Base-by-base conservation (phyloP, 1,140 invertebrate species). In the Diploscapter pachys region DNA sequence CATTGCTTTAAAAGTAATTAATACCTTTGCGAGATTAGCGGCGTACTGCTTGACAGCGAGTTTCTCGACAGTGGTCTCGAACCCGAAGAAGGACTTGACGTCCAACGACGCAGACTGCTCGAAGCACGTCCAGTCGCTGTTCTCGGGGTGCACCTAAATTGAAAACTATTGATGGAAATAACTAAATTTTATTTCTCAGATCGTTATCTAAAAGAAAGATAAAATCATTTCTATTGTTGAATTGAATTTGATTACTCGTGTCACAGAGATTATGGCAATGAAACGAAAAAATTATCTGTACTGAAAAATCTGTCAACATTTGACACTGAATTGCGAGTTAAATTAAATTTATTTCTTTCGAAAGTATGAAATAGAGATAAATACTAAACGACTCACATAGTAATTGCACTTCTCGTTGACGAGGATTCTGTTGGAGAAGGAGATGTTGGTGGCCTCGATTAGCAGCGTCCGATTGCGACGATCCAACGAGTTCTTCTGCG, bases 1-100 rank as follows among this genome's bases (percentile, higher is more conserved):
- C 63, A 64, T 8, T 64, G 31, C 6, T 64, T 64, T 8, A 13
- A 64, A 6, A 64, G 63, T 50, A 8, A 64, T 9, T 59, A 59
- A 72, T 84, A 92, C 92, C 89, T 94, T 95, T 72, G 92, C 90
- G 81, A 96, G 93, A 86, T 94, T 95, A 54, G 91, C 89, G 31
- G 93, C 92, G 86, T 97, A 98, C 85, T 97, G 94, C 85, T 96
- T 96, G 91, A 96, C 95, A 6, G 93, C 93, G 81, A 98, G 89
- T 85, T 96, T 97, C 88, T 98, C 95, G 82, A 97, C 93, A 1
- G 92, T 92, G 83, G 90, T 92, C 88, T 98, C 95, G 86, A 97
- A 94, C 0, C 94, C 94, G 87, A 95, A 96, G 86, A 98, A 98
- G 81, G 93, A 94, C 86, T 94, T 96, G 3, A 98, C 93, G 88